Evolutionary conservation across 2,797 vertebrate species (phyloP).

Genomic region (Fringilla coelebs): DNA sequence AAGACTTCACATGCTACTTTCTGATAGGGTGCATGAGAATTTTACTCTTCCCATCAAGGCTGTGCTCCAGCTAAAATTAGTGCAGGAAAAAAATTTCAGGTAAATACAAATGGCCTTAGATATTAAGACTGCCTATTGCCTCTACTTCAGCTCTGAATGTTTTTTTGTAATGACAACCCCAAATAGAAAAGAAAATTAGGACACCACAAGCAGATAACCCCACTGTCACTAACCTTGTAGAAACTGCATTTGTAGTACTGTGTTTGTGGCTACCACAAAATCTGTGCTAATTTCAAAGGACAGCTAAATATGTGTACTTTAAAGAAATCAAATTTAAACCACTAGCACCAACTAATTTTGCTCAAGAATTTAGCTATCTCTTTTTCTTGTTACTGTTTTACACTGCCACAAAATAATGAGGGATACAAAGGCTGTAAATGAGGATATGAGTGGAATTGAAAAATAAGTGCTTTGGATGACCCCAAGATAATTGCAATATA

Average conservation of each 20-base stretch:
- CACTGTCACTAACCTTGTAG: background rate
- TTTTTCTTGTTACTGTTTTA: background rate
- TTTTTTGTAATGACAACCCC: background rate
- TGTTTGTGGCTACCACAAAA: background rate
- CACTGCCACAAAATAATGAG: background rate
- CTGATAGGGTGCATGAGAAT: background rate
- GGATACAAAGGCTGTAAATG: background rate
- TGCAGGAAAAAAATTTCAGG: background rate
- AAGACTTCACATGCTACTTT: background rate
- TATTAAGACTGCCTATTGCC: background rate
- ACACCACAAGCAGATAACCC: background rate
- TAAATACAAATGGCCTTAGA: background rate
- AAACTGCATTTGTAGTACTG: background rate
- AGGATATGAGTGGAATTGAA: background rate
- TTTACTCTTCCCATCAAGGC: background rate
- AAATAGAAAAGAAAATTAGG: background rate
- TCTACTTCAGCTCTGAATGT: background rate
- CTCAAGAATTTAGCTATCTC: background rate
- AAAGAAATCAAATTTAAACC: background rate
- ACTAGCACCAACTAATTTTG: background rate
- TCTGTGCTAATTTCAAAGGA: constrained; percentile 21
- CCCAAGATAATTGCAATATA: background rate
- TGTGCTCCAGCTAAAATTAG: background rate
- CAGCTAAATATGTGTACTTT: background rate
- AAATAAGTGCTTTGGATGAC: background rate